Evolutionary conservation across 2,888 invertebrate genomes (phyloP).

Genomic region (Polydrusus pterygomalis): DNA sequence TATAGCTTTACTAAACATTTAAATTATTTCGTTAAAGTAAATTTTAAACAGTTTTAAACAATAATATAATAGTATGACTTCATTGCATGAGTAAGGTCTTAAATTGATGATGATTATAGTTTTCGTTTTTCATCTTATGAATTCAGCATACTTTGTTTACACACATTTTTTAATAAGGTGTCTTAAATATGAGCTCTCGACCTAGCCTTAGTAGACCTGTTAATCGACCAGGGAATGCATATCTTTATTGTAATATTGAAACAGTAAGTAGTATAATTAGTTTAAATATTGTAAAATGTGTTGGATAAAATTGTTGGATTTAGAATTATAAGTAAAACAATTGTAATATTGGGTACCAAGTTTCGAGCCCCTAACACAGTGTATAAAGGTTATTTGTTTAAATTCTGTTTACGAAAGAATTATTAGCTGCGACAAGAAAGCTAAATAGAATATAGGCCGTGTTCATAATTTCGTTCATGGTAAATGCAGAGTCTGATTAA

Average conservation of each 20-base stretch:
- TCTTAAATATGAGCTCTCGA: conserved; percentile 58
- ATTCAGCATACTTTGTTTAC: no score
- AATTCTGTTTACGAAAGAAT: not conserved
- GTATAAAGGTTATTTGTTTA: not conserved
- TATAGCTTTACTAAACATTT: no score
- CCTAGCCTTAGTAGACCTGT: conserved; percentile 72
- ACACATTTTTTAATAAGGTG: conserved; percentile 3
- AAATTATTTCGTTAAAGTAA: no score
- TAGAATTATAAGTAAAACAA: conserved; percentile 66
- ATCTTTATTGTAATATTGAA: conserved; percentile 70
- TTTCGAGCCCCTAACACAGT: conserved; percentile 31
- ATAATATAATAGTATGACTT: no score
- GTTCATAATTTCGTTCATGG: no score
- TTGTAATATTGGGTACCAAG: conserved; percentile 52
- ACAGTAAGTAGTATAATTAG: conserved; percentile 68
- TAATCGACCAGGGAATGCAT: conserved; percentile 71
- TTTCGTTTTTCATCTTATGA: no score
- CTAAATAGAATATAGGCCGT: no score
- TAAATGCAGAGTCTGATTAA: no score
- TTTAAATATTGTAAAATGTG: conserved; percentile 70
- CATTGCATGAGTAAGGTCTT: no score
- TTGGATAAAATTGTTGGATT: conserved; percentile 67
- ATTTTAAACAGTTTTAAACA: no score
- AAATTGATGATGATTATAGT: no score
- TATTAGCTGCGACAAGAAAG: no score